A percentile compares a stretch with the other conserved stretches of the same genome.
Conservation (phyloP, 53 echinoderm and acorn worm species). For the Apostichopus leukothele region DNA sequence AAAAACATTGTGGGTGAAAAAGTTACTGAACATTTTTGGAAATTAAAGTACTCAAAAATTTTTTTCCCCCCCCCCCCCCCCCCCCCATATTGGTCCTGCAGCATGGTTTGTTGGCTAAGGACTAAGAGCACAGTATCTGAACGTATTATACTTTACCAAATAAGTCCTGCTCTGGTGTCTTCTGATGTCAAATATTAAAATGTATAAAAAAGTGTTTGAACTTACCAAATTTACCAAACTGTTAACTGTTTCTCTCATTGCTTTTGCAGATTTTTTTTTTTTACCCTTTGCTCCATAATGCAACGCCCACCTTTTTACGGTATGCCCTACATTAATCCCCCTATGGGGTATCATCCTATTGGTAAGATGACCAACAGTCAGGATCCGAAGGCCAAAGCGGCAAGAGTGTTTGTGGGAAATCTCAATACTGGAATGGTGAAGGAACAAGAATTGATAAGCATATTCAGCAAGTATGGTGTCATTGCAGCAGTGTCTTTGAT, state of each 20-base stretch:
- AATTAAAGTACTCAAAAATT: no score
- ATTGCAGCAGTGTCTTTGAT: conserved; percentile 83
- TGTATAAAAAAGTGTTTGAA: no score
- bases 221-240: background rate
- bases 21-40: no score
- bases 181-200: no score
- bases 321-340: conserved; percentile 29
- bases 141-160: no score
- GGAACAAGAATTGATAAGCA: conserved; percentile 65
- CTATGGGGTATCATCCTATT: conserved; percentile 39
- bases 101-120: no score
- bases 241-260: background rate
- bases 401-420: conserved; percentile 93
- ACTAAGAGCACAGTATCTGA: no score
- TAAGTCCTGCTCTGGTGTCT: no score
- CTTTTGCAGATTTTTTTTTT: conserved; percentile 8
- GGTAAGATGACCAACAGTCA: conserved; percentile 91
- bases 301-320: conserved; percentile 46
- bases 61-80: no score
- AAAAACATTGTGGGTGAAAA: no score
- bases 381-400: conserved; percentile 80
- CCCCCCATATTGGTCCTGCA: no score
- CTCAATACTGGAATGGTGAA: conserved; percentile 83
- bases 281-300: conserved; percentile 24
- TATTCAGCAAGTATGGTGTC: conserved; percentile 80